A percentile compares a stretch with the other conserved stretches of the same genome.
Evolutionary conservation across 2,888 invertebrate species (phyloP).

Genomic region (Hypomecis punctinalis): DNA sequence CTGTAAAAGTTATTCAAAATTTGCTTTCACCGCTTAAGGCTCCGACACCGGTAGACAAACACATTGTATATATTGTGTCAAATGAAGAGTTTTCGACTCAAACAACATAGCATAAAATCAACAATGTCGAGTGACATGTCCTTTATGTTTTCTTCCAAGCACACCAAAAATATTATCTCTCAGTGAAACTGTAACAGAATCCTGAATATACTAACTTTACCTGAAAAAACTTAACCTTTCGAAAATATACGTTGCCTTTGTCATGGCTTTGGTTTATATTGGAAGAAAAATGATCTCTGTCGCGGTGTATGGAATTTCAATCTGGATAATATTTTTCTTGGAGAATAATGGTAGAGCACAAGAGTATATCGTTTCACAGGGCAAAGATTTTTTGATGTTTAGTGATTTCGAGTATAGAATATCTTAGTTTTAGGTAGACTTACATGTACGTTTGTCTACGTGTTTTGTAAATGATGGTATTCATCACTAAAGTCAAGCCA

Average conservation of each 20-base stretch:
- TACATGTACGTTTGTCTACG: too few species aligned
- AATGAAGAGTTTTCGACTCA: too few species aligned
- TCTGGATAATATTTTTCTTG: background rate
- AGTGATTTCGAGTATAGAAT: background rate
- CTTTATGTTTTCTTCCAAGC: background rate
- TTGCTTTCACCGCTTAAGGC: too few species aligned
- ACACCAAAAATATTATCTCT: background rate
- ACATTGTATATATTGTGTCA: too few species aligned
- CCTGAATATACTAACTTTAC: background rate
- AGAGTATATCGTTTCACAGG: slow-evolving; percentile 2
- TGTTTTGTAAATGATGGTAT: too few species aligned
- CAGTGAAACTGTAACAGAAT: background rate
- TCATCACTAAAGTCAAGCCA: too few species aligned
- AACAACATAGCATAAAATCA: too few species aligned
- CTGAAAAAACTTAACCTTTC: background rate
- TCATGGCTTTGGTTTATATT: background rate
- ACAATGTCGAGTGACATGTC: background rate
- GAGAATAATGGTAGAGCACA: background rate
- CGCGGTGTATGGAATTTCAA: slow-evolving; percentile 9
- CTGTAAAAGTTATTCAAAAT: too few species aligned
- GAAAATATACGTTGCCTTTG: background rate
- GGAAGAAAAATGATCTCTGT: slow-evolving; percentile 2
- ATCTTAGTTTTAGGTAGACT: background rate
- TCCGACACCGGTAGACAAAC: too few species aligned
- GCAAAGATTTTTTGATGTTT: background rate